Evolutionary conservation across 2,797 vertebrate species (phyloP), one percentile per base, ranked within the genome.

Genomic region (Limnodromus scolopaceus): DNA sequence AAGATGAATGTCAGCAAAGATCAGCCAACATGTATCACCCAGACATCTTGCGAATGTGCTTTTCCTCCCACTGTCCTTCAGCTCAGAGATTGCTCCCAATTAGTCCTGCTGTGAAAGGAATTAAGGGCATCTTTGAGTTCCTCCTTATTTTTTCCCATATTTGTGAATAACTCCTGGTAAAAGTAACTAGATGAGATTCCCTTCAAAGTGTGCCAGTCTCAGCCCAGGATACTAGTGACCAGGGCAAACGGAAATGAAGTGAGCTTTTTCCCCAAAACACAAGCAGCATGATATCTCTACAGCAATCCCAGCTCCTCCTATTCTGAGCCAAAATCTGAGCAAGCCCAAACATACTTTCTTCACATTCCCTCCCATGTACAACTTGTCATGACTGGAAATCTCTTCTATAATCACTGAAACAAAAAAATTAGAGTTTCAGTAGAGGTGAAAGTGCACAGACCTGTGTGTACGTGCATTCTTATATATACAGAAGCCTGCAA

Each of bases 1-100:
- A 92, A 97, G 96, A 98, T 76, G 89, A 94, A 97, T 94, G 92
- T 80, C 96, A 95, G 85, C 71, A 92, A 76, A 92, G 75, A 97
- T 94, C 91, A 96, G 91, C 64, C 20, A 34, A 19, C 1, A 20
- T 84, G 91, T 66, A 66, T 80, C 79, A 95, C 94, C 84, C 4
- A 91, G 68, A 53, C n/a, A 53, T 57, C 79, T 71, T 46, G 53
- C 2, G 0, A 30, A 49, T 0, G 1, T 32, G 8, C 54, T 80
- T 41, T 80, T 87, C 87, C 84, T 95, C 89, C 63, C 53, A 38
- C 82, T 86, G 90, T 80, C 93, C 96, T 96, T 93, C 86, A 84
- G 53, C 93, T 87, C 82, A 45, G 30, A 84, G 43, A 53, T 45
- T 36, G 55, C 54, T 80, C 68, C 65, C 86, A 57, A 10, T 19